Evolutionary conservation across 2,113 vertebrate genomes (phyloP), one percentile per base, ranked within the genome.

Genomic region (Sciurus niger): DNA sequence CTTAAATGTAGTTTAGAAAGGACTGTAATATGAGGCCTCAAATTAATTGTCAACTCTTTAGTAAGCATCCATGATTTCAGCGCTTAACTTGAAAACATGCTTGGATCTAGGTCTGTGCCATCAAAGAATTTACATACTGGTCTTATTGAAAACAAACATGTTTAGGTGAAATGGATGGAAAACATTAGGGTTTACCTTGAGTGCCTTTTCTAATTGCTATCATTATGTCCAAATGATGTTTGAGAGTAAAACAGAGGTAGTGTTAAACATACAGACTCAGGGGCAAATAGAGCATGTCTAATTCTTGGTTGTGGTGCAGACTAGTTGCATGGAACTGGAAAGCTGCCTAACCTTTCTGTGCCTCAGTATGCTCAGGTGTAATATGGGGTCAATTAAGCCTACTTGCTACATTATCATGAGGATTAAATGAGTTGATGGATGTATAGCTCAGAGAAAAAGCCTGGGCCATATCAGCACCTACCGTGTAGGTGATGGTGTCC

Each of bases 151-250:
- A 95, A 10, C 30, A 37, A 34, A 9, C 60, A 43, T 18, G 22
- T 94, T 96, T 20, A 55, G 92, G 78, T 53, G 40, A 84, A 89
- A 84, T 72, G 32, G n/a, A 65, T 92, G 65, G 67, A 16, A 2
- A 80, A 48, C 16, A 34, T 48, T n/a, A 4, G 30, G 18, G 16
- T 55, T 77, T 65, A 8, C 34, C 24, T 91, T 67, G 28, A 86
- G 9, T 34, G n/a, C 37, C 13, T 28, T 88, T 40, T 37, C 60
- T 70, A 67, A 32, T 34, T 87, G 32, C 34, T 80, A 0, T 87
- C 72, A 77, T 79, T 40, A 34, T 72, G 25, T 67, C 9, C 16
- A 28, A 6, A 51, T 65, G 34, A 32, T 34, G 20, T 40, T 68
- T 11, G n/a, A 22, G 4, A 63, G 48, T 79, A 25, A 88, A 89